Conservation (phyloP, 2,888 invertebrate species). For the Phortica magna region DNA sequence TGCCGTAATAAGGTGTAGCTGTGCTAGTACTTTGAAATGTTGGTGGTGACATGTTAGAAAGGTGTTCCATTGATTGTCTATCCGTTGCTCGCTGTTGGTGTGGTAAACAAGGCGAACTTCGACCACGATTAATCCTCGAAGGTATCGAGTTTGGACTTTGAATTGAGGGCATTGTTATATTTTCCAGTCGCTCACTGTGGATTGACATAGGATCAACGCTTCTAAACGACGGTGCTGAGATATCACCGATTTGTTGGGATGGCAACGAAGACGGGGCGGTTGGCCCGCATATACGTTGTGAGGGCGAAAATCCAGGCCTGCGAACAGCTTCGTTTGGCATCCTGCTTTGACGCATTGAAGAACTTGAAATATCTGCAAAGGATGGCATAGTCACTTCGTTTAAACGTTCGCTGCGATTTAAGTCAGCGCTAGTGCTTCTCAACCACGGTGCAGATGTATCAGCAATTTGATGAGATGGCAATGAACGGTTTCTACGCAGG, state of each 20-base stretch:
- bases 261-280: slow-evolving; percentile 1
- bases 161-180: slow-evolving; percentile 8
- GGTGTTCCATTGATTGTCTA: not conserved
- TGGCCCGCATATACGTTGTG: slow-evolving; percentile 18
- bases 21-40: not conserved
- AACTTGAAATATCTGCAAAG: slow-evolving; percentile 1
- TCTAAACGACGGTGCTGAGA: slow-evolving; percentile 17
- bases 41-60: not conserved
- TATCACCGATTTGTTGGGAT: slow-evolving; percentile 6
- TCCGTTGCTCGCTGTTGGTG: not conserved
- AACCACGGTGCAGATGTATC: too few species aligned
- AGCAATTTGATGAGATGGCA: too few species aligned
- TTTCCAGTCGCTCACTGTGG: slow-evolving; percentile 14
- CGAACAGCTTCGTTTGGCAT: not conserved
- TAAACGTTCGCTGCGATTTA: slow-evolving; percentile 40
- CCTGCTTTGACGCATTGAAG: not conserved
- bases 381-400: slow-evolving; percentile 42
- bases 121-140: not conserved
- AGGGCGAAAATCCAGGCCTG: not conserved
- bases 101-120: not conserved
- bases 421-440: too few species aligned
- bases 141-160: not conserved
- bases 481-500: too few species aligned
- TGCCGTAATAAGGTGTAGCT: not conserved
- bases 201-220: not conserved